phyloP scores from a whole-genome alignment of 1,140 invertebrate genomes.

The Brachionus angularis region DNA sequence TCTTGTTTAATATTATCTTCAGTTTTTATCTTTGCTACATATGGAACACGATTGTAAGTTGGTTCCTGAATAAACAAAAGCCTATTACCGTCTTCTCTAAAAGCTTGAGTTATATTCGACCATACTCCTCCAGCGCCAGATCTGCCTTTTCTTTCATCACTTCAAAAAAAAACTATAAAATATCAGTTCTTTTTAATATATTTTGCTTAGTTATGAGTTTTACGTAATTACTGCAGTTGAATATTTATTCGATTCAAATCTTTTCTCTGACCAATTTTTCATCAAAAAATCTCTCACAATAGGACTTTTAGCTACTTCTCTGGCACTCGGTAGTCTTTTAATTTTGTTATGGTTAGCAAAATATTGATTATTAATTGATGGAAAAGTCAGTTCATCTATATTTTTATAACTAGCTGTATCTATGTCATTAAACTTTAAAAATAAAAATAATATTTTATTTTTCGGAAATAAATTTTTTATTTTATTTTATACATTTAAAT shows the following conservation, averaged over 20 bases:
- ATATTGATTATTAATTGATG: too few relatives aligned
- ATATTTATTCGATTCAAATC: slow-evolving; percentile 25
- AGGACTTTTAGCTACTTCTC: slow-evolving; percentile 5
- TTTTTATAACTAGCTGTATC: background rate
- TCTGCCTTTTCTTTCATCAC: slow-evolving; percentile 22
- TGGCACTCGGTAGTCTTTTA: background rate
- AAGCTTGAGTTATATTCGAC: slow-evolving; percentile 38
- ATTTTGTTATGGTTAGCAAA: background rate
- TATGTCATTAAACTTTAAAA: slow-evolving; percentile 9
- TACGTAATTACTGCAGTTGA: background rate
- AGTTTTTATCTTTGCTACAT: background rate
- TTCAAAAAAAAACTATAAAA: background rate
- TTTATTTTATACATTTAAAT: slow-evolving; percentile 16
- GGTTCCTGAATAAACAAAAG: slow-evolving; percentile 18
- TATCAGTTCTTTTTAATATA: background rate
- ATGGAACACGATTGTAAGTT: slow-evolving; percentile 25
- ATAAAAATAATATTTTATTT: background rate
- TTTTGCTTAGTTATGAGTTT: background rate
- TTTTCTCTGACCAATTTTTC: slow-evolving; percentile 35
- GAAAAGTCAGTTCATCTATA: background rate
- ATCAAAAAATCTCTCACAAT: slow-evolving; percentile 19
- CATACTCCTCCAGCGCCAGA: slow-evolving; percentile 20
- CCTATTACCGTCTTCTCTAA: slow-evolving; percentile 32
- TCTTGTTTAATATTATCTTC: too few relatives aligned
- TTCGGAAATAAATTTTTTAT: background rate